A percentile compares a stretch with the other conserved stretches of the same genome.
phyloP scores from a whole-genome alignment of 2,113 vertebrate genomes.

The Thomomys bottae region DNA sequence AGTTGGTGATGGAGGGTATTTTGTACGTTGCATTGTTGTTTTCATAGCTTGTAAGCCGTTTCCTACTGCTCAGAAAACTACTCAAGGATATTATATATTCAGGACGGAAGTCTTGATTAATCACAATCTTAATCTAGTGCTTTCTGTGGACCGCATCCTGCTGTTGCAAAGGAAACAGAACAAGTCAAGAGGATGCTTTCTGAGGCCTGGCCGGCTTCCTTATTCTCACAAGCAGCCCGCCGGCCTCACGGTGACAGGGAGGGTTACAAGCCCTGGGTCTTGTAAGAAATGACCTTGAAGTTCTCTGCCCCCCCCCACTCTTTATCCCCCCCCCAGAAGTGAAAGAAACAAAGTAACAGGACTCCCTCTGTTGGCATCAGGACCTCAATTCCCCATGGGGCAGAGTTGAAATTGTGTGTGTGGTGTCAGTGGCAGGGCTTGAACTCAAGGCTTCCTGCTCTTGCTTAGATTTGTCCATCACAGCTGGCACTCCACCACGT shows the following conservation, averaged over 20 bases:
- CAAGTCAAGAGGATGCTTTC: background rate
- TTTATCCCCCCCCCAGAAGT: too few relatives aligned
- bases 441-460: too few relatives aligned
- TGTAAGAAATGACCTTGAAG: background rate
- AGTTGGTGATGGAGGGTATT: background rate
- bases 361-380: background rate
- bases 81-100: background rate
- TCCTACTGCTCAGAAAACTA: background rate
- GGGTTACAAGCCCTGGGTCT: background rate
- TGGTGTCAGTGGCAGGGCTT: too few relatives aligned
- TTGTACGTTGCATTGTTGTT: background rate
- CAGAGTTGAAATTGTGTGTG: background rate
- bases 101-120: background rate
- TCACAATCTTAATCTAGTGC: background rate
- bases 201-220: background rate
- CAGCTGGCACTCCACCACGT: too few relatives aligned
- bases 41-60: background rate
- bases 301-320: background rate
- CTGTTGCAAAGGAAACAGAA: background rate
- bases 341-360: too few relatives aligned
- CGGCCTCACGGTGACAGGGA: background rate
- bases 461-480: too few relatives aligned
- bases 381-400: background rate
- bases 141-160: background rate
- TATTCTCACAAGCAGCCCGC: background rate